Conservation (phyloP, 2,888 invertebrate genomes). For the Prenolepis imparis region DNA sequence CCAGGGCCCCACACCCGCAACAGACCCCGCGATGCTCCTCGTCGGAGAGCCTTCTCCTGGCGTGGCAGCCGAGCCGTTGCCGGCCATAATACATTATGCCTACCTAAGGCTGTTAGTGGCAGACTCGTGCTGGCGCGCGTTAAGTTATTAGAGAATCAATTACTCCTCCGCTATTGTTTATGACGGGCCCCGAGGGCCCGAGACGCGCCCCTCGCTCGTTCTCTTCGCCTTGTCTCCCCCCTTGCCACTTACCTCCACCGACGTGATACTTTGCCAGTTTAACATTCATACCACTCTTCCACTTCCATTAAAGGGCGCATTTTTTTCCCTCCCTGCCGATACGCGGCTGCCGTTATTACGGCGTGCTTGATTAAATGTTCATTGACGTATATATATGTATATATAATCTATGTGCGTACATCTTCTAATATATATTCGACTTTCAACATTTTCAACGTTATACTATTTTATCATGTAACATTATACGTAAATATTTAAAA, state of each 20-base stretch:
- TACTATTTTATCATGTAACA: too few species aligned
- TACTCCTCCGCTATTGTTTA: constrained; percentile 86
- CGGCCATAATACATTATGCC: constrained; percentile 82
- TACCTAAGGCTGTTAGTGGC: constrained; percentile 81
- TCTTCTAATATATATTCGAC: neutral
- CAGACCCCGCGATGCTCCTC: constrained; percentile 58
- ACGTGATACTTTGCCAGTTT: constrained; percentile 46
- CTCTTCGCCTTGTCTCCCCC: constrained; percentile 50
- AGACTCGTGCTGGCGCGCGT: constrained; percentile 84
- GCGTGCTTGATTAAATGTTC: constrained; percentile 3
- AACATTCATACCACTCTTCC: constrained; percentile 33
- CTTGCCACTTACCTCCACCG: constrained; percentile 57
- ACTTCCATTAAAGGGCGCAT: constrained; percentile 16
- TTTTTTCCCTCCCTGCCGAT: constrained; percentile 20
- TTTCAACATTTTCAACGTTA: neutral
- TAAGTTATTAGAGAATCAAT: constrained; percentile 86
- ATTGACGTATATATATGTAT: neutral
- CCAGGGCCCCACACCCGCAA: constrained; percentile 49
- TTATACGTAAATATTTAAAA: neutral
- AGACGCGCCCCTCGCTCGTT: constrained; percentile 69
- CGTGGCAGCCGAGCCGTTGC: constrained; percentile 74
- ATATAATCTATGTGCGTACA: neutral
- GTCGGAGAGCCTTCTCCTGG: constrained; percentile 70
- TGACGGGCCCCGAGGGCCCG: constrained; percentile 82
- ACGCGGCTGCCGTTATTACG: constrained; percentile 23